Conservation (phyloP, 2,113 vertebrate species). For the Recurvirostra avosetta region DNA sequence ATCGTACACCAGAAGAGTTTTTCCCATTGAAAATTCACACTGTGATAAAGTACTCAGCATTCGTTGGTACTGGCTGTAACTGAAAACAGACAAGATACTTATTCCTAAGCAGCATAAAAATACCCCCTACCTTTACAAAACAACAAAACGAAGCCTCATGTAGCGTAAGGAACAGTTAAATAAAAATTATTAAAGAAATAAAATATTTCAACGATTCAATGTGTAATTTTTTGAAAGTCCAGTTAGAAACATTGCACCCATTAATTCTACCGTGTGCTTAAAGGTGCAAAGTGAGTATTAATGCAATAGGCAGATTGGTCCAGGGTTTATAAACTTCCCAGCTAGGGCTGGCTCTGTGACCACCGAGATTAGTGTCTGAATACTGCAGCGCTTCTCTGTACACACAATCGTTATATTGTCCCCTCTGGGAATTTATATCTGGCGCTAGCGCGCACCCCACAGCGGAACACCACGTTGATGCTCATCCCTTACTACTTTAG, state of each 20-base stretch:
- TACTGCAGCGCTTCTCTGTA: neutral
- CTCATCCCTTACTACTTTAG: neutral
- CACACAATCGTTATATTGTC: neutral
- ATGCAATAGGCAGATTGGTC: neutral
- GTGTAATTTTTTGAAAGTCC: neutral
- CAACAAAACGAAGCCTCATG: neutral
- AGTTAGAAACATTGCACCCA: neutral
- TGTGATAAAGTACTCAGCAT: conserved; percentile 93
- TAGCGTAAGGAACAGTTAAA: neutral
- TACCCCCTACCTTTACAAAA: neutral
- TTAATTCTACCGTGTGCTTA: neutral
- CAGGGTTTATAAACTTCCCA: neutral
- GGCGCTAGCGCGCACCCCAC: neutral
- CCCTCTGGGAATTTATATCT: neutral
- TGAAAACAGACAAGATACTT: conserved; percentile 52
- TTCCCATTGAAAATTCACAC: conserved; percentile 98
- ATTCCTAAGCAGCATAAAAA: neutral
- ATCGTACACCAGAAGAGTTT: conserved; percentile 94
- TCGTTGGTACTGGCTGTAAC: conserved; percentile 92
- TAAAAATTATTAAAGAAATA: neutral
- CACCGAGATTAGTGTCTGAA: neutral
- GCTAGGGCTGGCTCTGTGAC: neutral
- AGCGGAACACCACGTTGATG: neutral
- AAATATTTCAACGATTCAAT: neutral
- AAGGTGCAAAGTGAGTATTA: neutral